Percentiles rank a stretch among this genome's conserved stretches.
Conservation (phyloP, 2,797 vertebrate species). For the Catamblyrhynchus diadema region DNA sequence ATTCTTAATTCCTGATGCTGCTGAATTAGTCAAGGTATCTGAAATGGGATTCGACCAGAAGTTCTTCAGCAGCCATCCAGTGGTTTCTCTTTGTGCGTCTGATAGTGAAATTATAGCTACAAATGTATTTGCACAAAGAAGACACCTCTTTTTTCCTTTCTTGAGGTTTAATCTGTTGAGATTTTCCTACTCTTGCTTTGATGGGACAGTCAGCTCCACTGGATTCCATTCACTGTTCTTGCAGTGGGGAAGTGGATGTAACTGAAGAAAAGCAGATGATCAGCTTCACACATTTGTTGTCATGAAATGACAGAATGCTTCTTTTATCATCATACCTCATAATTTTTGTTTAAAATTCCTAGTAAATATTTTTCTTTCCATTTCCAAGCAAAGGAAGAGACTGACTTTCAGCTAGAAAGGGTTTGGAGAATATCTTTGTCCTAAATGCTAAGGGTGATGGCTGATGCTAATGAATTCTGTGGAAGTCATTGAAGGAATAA, state of each 20-base stretch:
- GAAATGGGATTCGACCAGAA: not conserved
- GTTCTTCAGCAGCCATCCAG: not conserved
- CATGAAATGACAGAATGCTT: not conserved
- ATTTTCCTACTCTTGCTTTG: not conserved
- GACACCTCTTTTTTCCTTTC: not conserved
- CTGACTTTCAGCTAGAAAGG: not conserved
- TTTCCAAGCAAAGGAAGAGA: not conserved
- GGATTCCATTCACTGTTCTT: not conserved
- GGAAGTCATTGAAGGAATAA: not conserved
- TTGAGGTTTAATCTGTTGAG: not conserved
- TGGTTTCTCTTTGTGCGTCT: not conserved
- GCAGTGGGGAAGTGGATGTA: not conserved
- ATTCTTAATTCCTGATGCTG: not conserved
- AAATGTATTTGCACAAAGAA: not conserved
- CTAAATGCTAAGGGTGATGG: not conserved
- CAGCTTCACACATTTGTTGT: not conserved
- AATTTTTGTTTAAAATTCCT: not conserved
- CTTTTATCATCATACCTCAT: not conserved
- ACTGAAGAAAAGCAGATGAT: not conserved
- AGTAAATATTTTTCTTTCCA: not conserved
- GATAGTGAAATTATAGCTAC: constrained; percentile 8
- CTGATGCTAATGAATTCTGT: not conserved
- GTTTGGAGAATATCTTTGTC: not conserved
- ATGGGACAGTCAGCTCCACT: not conserved
- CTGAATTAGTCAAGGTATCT: not conserved